Evolutionary conservation across 1,140 invertebrate species (phyloP), one percentile per base, ranked within the genome.

Genomic region (Sarcophaga peregrina): DNA sequence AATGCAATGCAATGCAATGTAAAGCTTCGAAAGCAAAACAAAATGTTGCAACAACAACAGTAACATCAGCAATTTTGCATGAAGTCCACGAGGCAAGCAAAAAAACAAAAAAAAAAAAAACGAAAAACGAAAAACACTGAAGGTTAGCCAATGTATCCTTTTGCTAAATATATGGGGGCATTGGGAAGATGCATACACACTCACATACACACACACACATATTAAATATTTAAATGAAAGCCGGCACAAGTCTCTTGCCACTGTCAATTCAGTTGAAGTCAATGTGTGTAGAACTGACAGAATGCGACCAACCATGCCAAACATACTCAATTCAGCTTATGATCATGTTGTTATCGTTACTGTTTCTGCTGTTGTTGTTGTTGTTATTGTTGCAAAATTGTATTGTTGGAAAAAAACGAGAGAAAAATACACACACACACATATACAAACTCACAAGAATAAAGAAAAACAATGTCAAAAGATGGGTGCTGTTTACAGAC

Each of bases 161-260:
- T 46, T 50, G 17, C 50, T 80, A 8, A n/a, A 58, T 20, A 37
- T 37, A 58, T 80, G 25, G n/a, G n/a, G n/a, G 37, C 81, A 62
- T 8, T 11, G n/a, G 8, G 45, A 20, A 17, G 25, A 37, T 50
- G 17, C 3, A 10, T 48, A 50, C 37, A 20, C 52, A 80, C 25
- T 10, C 78, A 37, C 25, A 37, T 1, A 37, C 25, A 37, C 25
- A 37, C 25, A 37, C 25, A 37, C 25, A 37, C 25, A 37, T 58
- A 58, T 58, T 58, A 45, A 48, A 7, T 17, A 17, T 11, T 13
- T 73, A 80, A 86, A 85, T 89, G 87, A 89, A 88, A 87, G 87
- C 75, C 87, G 87, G 87, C 87, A 89, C 87, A 89, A 89, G 87
- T 87, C 84, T 72, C 84, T 84, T 88, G 87, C 89, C 87, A 86